These are phyloP conservation scores for Aplysina aerophoba DNA, from an alignment of 37 sponge, comb jelly and placozoan species.

Conservation along the genomic window DNA sequence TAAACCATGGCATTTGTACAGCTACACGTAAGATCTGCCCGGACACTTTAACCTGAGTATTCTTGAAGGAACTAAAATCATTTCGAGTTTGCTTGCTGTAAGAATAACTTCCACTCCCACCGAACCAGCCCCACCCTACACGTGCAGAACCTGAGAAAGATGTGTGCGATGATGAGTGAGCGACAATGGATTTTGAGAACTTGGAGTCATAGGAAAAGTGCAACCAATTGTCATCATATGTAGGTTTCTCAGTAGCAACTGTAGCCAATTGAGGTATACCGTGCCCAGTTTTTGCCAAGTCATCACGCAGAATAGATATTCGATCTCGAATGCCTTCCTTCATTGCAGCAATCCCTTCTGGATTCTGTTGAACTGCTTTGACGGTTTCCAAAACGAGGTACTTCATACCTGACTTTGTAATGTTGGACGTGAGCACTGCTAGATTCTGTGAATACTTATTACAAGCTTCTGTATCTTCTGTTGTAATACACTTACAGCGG, in stretches of 20 bases:
- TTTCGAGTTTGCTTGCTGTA: not conserved
- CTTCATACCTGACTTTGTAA: not conserved
- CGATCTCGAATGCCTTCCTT: not conserved
- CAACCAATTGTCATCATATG: conserved; percentile 36
- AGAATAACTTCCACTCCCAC: not conserved
- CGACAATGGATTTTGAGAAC: not conserved
- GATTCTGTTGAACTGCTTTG: not conserved
- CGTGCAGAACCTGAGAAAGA: conserved; percentile 16
- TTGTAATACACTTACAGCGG: conserved; percentile 4
- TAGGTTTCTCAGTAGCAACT: not conserved
- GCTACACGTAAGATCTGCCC: conserved; percentile 58
- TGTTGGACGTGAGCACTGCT: not conserved
- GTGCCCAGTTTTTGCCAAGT: not conserved
- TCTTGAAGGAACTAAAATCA: conserved; percentile 7
- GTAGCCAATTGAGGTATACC: not conserved
- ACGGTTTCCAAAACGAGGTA: not conserved
- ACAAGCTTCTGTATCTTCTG: not conserved
- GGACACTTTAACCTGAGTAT: conserved; percentile 22
- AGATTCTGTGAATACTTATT: not conserved
- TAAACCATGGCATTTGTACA: conserved; percentile 62
- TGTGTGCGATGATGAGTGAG: not conserved
- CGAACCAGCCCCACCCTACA: not conserved
- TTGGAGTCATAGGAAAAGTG: conserved; percentile 41
- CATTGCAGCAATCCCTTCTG: not conserved
- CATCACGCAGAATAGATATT: not conserved